These are phyloP conservation scores for Baryphthengus martii DNA, from an alignment of 2,113 vertebrate genomes.

Conservation along the genomic window DNA sequence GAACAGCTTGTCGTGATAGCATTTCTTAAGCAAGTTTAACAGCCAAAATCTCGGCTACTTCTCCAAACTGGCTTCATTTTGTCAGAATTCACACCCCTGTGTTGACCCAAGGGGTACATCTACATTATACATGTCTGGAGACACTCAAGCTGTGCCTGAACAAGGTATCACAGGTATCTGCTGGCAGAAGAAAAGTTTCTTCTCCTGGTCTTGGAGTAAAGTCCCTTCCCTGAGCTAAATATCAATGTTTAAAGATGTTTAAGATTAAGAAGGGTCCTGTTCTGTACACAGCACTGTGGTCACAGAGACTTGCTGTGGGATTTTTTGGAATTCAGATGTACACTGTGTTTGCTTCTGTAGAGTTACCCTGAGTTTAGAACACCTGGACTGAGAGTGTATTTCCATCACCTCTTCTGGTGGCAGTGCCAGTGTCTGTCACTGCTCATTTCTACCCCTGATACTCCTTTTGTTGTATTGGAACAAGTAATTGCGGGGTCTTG, in stretches of 20 bases:
- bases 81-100: background rate
- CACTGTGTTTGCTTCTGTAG: background rate
- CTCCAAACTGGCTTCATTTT: background rate
- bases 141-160: background rate
- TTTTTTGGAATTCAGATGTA: background rate
- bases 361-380: background rate
- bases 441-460: background rate
- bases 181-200: background rate
- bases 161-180: background rate
- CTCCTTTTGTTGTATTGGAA: background rate
- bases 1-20: background rate
- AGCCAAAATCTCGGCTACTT: background rate
- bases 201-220: background rate
- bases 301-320: background rate
- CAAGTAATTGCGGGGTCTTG: background rate
- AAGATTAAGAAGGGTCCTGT: background rate
- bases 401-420: background rate
- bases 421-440: background rate
- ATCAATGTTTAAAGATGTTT: background rate
- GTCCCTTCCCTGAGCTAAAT: background rate
- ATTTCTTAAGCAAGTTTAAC: background rate
- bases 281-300: background rate
- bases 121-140: background rate
- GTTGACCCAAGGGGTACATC: background rate
- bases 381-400: background rate